These are phyloP conservation scores for Hetaerina titia DNA, from an alignment of 2,888 invertebrate genomes.

Conservation along the genomic window DNA sequence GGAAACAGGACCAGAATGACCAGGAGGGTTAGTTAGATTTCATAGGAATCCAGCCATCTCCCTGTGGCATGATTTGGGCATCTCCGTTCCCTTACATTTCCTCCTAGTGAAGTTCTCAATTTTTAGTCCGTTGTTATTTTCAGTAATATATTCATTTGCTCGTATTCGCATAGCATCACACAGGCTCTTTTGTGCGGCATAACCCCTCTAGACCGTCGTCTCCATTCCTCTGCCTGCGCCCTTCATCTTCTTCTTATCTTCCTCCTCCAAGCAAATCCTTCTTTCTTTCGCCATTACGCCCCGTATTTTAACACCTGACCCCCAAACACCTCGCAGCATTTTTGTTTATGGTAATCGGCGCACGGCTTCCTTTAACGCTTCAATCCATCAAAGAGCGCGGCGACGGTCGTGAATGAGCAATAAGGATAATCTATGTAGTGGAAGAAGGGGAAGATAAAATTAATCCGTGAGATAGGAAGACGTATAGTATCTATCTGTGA, in stretches of 20 bases:
- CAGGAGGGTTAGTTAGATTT: no score
- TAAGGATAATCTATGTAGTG: background rate
- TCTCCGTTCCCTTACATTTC: no score
- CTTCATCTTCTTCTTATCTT: background rate
- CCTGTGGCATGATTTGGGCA: no score
- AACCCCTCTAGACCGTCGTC: no score
- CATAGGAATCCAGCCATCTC: no score
- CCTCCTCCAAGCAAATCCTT: background rate
- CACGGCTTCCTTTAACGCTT: background rate
- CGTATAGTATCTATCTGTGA: background rate
- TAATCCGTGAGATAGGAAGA: background rate
- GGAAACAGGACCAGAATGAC: no score
- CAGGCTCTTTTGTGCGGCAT: no score
- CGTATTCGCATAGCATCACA: no score
- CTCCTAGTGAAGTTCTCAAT: no score
- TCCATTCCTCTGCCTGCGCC: background rate
- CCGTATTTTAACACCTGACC: background rate
- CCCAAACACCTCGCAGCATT: background rate
- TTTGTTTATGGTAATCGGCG: background rate
- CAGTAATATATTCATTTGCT: no score
- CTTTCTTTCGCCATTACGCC: background rate
- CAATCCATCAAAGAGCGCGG: background rate
- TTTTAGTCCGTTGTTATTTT: no score
- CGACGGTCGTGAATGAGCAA: background rate
- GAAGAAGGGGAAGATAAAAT: background rate